Evolutionary conservation across 2,113 vertebrate species (phyloP).

Genomic region (Miniopterus natalensis): DNA sequence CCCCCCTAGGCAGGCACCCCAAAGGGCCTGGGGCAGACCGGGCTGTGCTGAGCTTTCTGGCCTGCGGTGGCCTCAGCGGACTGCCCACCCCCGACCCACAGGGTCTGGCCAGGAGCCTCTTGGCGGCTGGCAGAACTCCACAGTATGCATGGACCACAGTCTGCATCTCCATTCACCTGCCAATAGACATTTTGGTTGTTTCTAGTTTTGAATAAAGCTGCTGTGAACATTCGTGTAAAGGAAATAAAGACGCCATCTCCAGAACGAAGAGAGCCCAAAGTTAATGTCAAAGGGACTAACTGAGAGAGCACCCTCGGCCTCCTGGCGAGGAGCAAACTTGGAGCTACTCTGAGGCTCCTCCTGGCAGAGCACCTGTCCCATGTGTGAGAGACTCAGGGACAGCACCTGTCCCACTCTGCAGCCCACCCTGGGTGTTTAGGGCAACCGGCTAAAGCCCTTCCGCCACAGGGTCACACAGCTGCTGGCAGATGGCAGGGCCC

Average conservation of each 20-base stretch:
- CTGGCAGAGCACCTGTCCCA: not conserved
- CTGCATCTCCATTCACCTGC: not conserved
- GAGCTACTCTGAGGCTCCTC: not conserved
- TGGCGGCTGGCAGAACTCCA: not conserved
- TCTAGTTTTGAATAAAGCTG: not conserved
- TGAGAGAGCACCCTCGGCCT: accelerated
- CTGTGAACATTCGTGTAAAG: not conserved
- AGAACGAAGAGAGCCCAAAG: not conserved
- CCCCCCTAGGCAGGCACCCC: not conserved
- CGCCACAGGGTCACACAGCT: not conserved
- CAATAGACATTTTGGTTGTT: not conserved
- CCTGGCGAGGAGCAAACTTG: not conserved
- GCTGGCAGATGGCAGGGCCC: not conserved
- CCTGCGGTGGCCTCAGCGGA: accelerated
- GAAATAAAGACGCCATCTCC: not conserved
- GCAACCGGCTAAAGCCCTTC: not conserved
- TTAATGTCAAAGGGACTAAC: not conserved
- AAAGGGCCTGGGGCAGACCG: not conserved
- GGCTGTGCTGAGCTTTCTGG: not conserved
- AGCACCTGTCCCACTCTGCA: not conserved
- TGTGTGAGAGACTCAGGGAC: not conserved
- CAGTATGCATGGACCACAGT: accelerated
- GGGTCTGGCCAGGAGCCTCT: not conserved
- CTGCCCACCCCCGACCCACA: not conserved
- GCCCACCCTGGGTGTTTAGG: not conserved